Evolutionary conservation across 2,797 vertebrate genomes (phyloP).

Genomic region (Glyptemys insculpta): DNA sequence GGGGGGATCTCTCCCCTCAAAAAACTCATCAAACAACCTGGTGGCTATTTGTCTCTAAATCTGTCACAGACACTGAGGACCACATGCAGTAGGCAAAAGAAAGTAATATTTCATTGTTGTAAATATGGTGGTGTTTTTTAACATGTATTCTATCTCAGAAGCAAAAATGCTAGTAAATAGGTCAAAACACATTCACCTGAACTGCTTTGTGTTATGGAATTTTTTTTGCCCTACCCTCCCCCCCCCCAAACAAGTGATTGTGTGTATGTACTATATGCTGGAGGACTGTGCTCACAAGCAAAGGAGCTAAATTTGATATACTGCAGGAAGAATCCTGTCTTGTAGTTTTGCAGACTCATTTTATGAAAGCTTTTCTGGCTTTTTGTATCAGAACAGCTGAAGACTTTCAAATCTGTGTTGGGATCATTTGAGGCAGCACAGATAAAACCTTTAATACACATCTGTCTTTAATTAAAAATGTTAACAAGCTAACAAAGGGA

Average conservation of each 20-base stretch:
- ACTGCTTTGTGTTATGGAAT: not conserved
- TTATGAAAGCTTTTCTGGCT: not conserved
- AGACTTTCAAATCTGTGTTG: not conserved
- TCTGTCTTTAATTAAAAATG: conserved; percentile 13
- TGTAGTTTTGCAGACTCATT: not conserved
- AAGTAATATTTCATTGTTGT: not conserved
- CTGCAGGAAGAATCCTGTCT: not conserved
- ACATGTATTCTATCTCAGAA: not conserved
- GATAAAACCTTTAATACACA: not conserved
- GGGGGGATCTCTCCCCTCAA: not conserved
- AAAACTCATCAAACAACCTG: not conserved
- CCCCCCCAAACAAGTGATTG: not conserved
- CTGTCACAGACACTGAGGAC: not conserved
- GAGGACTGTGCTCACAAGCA: not conserved
- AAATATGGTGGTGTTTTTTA: not conserved
- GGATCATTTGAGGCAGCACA: not conserved
- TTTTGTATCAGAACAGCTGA: not conserved
- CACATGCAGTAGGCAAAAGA: not conserved
- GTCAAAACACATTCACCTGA: not conserved
- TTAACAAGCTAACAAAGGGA: conserved; percentile 11
- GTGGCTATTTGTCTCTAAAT: not conserved
- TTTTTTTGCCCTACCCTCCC: not conserved
- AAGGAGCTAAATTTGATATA: not conserved
- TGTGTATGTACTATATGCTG: not conserved
- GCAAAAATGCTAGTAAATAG: not conserved